Evolutionary conservation across 2,797 vertebrate species (phyloP).

Genomic region (Limnodromus scolopaceus): DNA sequence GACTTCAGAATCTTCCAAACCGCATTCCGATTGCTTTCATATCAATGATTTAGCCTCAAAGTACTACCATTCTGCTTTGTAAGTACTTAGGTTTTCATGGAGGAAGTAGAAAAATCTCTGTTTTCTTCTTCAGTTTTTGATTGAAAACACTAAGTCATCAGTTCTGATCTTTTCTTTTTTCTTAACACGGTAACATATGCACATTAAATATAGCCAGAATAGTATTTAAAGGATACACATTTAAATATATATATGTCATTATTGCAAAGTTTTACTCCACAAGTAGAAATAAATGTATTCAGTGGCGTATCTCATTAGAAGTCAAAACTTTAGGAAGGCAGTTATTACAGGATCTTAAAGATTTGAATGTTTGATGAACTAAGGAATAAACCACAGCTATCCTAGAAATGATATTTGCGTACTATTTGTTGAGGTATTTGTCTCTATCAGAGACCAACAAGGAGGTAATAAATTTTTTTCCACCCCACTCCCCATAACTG

Average conservation of each 20-base stretch:
- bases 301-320: neutral
- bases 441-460: neutral
- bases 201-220: neutral
- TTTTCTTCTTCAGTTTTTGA: neutral
- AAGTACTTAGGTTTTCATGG: neutral
- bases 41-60: neutral
- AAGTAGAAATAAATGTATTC: neutral
- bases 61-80: neutral
- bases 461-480: neutral
- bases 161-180: neutral
- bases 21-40: neutral
- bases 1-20: neutral
- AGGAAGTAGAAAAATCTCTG: neutral
- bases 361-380: neutral
- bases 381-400: neutral
- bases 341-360: neutral
- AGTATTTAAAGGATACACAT: neutral
- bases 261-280: neutral
- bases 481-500: rapidly evolving
- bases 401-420: neutral
- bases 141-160: neutral
- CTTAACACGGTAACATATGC: rapidly evolving
- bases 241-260: neutral
- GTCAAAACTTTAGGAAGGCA: neutral
- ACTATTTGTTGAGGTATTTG: neutral